These are phyloP conservation scores for Lasiurus borealis DNA, from an alignment of 2,113 vertebrate genomes.

Conservation along the genomic window DNA sequence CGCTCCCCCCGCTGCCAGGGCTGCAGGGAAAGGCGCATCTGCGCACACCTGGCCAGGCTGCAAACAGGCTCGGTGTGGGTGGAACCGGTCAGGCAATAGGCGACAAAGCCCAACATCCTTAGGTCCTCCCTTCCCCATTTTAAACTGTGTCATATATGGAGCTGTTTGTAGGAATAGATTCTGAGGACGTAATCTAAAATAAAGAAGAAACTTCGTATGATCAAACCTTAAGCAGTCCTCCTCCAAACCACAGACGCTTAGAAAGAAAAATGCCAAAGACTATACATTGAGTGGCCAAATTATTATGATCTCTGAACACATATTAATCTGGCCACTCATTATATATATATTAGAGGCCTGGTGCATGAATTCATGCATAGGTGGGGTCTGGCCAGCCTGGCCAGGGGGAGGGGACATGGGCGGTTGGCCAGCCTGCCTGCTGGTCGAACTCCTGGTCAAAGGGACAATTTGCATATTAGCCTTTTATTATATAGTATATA, in stretches of 20 bases:
- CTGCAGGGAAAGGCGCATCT: neutral
- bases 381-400: no score
- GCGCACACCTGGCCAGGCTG: neutral
- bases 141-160: no score
- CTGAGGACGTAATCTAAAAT: neutral
- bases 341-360: no score
- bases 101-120: neutral
- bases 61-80: neutral
- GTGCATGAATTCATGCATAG: no score
- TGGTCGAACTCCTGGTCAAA: no score
- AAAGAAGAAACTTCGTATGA: neutral
- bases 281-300: neutral
- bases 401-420: no score
- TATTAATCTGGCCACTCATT: no score
- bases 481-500: no score
- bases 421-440: no score
- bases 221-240: constrained; percentile 1
- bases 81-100: neutral
- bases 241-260: neutral
- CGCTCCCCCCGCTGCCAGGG: neutral
- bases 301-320: no score
- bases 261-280: neutral
- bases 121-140: neutral
- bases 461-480: no score
- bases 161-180: neutral